These are phyloP conservation scores for Pachyseris speciosa DNA, from an alignment of 64 coral and sea anemone genomes.

Conservation along the genomic window DNA sequence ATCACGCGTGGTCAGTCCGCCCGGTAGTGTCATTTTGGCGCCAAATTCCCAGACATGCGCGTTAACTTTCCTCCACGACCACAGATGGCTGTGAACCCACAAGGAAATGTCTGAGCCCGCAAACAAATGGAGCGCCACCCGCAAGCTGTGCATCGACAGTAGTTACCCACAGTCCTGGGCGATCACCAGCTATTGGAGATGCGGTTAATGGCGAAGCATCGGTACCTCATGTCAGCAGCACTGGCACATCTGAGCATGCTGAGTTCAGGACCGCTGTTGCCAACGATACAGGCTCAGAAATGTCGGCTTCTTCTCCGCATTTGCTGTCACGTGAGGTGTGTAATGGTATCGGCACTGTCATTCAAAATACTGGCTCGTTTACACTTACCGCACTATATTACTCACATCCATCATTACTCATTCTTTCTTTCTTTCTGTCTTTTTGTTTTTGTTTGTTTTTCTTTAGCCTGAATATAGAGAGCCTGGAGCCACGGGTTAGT, in stretches of 20 bases:
- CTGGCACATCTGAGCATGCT: constrained; percentile 81
- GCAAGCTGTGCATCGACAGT: neutral
- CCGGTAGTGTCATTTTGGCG: constrained; percentile 5
- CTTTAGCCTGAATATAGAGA: constrained; percentile 52
- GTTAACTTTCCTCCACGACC: constrained; percentile 30
- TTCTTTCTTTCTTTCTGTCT: neutral
- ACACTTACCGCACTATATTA: neutral
- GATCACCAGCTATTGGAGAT: constrained; percentile 52
- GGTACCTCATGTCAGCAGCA: constrained; percentile 92
- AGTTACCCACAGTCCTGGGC: constrained; percentile 53
- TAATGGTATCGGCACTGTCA: neutral
- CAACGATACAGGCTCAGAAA: constrained; percentile 85
- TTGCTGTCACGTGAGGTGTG: constrained; percentile 47
- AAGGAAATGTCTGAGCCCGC: constrained; percentile 22
- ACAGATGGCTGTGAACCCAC: constrained; percentile 11
- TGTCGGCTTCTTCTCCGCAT: constrained; percentile 77
- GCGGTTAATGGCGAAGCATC: constrained; percentile 70
- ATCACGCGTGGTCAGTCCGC: constrained; percentile 27
- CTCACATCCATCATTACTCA: neutral
- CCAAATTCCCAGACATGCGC: constrained; percentile 33
- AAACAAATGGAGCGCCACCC: constrained; percentile 62
- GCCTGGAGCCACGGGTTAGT: constrained; percentile 46
- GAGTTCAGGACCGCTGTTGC: constrained; percentile 63
- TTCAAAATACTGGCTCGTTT: neutral
- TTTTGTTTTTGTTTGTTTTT: neutral